These are phyloP conservation scores for Drosophila pectinifera DNA, from an alignment of 1,140 invertebrate genomes.

Conservation along the genomic window DNA sequence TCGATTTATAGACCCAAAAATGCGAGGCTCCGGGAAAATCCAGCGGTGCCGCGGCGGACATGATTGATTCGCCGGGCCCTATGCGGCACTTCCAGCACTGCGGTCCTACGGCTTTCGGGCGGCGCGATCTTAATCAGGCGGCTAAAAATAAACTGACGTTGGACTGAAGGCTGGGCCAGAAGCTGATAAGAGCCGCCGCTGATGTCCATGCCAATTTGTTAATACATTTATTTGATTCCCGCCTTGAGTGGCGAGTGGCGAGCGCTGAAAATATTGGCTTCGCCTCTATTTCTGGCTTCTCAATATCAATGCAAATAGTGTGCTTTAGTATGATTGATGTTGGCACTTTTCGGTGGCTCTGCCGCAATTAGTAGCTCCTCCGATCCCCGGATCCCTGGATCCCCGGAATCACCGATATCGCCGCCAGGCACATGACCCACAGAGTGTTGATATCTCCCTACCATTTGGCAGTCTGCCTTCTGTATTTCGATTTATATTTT, in stretches of 20 bases:
- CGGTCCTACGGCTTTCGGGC: constrained; percentile 20
- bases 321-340: constrained; percentile 63
- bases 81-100: too few relatives aligned
- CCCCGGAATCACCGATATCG: constrained; percentile 43
- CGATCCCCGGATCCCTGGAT: constrained; percentile 5
- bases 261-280: constrained; percentile 17
- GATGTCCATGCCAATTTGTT: constrained; percentile 70
- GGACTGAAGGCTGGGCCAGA: constrained; percentile 27
- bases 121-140: constrained; percentile 59
- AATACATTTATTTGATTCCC: constrained; percentile 61
- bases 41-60: too few relatives aligned
- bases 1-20: too few relatives aligned
- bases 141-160: constrained; percentile 71
- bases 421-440: constrained; percentile 64
- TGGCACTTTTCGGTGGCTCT: constrained; percentile 9
- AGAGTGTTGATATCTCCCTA: constrained; percentile 45
- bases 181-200: constrained; percentile 46
- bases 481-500: not conserved
- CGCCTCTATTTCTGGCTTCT: constrained; percentile 14
- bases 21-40: too few relatives aligned
- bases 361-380: constrained; percentile 31
- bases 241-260: constrained; percentile 3
- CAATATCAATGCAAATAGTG: constrained; percentile 58
- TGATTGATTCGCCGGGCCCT: too few relatives aligned
- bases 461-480: constrained; percentile 55